Evolutionary conservation across 2,888 invertebrate species (phyloP).

Genomic region (Lasius platythorax): DNA sequence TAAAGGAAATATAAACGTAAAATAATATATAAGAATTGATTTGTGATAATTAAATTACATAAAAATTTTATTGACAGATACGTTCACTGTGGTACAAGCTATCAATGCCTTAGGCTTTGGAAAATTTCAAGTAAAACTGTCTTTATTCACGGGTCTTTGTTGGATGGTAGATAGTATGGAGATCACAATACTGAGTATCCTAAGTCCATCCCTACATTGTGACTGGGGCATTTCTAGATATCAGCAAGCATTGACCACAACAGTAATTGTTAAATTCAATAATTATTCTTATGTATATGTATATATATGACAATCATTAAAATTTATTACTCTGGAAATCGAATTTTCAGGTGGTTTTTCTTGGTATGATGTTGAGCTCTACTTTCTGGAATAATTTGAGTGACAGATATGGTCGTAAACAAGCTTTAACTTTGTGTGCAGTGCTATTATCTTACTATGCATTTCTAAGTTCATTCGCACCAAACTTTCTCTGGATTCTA

Average conservation of each 20-base stretch:
- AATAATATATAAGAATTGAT: not conserved
- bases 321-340: constrained; percentile 27
- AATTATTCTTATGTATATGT: constrained; percentile 9
- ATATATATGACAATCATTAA: not conserved
- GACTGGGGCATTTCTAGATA: constrained; percentile 97
- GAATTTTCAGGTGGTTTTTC: constrained; percentile 91
- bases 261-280: constrained; percentile 86
- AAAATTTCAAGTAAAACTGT: constrained; percentile 95
- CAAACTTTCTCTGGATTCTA: constrained; percentile 96
- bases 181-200: constrained; percentile 97
- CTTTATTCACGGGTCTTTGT: constrained; percentile 94
- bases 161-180: constrained; percentile 99
- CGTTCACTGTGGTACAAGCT: constrained; percentile 95
- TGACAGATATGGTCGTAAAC: constrained; percentile 96
- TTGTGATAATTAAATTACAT: not conserved
- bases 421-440: constrained; percentile 97
- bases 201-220: constrained; percentile 97
- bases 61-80: constrained; percentile 87
- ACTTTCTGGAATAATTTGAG: constrained; percentile 98
- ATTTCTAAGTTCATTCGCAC: constrained; percentile 95
- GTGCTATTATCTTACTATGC: constrained; percentile 96
- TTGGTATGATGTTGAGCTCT: constrained; percentile 99
- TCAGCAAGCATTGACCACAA: constrained; percentile 97
- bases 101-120: constrained; percentile 95
- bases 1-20: not conserved